Percentiles rank a stretch among this genome's conserved stretches.
These are phyloP conservation scores for Allygus modestus DNA, from an alignment of 2,888 invertebrate species.

Conservation along the genomic window DNA sequence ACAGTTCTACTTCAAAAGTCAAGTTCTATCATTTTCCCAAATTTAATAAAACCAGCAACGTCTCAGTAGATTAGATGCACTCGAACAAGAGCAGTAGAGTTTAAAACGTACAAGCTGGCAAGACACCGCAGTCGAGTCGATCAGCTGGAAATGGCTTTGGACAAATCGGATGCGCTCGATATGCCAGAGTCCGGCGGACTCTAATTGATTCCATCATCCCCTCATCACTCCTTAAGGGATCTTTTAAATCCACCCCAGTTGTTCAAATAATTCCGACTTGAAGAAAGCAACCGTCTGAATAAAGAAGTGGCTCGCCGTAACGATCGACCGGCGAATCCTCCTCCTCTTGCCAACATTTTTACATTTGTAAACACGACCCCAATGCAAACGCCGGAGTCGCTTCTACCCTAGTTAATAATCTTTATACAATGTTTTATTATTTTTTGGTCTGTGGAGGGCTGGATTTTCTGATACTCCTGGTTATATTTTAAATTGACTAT, in stretches of 20 bases:
- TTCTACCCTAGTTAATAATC: constrained; percentile 8
- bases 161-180: constrained; percentile 41
- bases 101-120: neutral
- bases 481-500: too few species aligned
- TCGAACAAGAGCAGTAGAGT: too few species aligned
- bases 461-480: too few species aligned
- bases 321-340: constrained; percentile 35
- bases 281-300: constrained; percentile 49
- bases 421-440: neutral
- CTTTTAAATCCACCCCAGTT: constrained; percentile 62
- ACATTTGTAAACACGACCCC: constrained; percentile 34
- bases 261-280: constrained; percentile 62
- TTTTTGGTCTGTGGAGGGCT: too few species aligned
- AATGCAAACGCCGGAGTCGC: neutral
- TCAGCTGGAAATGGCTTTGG: neutral
- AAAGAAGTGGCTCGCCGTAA: constrained; percentile 45
- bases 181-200: constrained; percentile 8
- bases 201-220: constrained; percentile 65
- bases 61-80: too few species aligned
- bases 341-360: constrained; percentile 28
- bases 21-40: too few species aligned
- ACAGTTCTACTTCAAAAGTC: too few species aligned
- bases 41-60: too few species aligned
- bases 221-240: constrained; percentile 58
- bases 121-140: neutral